Base-by-base conservation (phyloP, 2,797 vertebrate genomes). In the Spinus olivaceus region DNA sequence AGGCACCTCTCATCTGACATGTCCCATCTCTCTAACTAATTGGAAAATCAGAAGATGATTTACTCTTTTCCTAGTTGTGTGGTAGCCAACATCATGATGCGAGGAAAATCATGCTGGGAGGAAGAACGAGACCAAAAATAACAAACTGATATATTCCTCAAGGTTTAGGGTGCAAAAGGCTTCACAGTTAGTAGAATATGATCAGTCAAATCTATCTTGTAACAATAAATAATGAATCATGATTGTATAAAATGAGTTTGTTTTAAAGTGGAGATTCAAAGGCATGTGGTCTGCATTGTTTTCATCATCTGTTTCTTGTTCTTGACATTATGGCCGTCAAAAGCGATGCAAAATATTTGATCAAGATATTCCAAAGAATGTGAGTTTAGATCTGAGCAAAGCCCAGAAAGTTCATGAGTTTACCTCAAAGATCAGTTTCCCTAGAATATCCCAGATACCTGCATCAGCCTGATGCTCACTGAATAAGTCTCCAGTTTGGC, bases 151-250 rank as follows among this genome's bases (percentile, higher is more conserved):
- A 54, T 94, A 86, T 82, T 95, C 33, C 30, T 95, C 49, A 82
- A 94, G 23, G 86, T 83, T 88, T 95, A 94, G 76, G 65, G 88
- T 95, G 90, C 81, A 97, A 94, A 96, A 96, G 88, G 94, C 92
- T 96, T 96, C 95, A 88, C 92, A 94, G 87, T 84, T 92, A 92
- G 95, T 59, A 92, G 72, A 92, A 79, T 59, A 35, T 1, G 8
- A 92, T 90, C 79, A 90, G 50, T 91, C 67, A 84, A 86, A 83
- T 93, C 74, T 94, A 85, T 86, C 91, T 94, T 96, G 79, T 60
- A 91, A 96, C 44, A 97, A 96, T 91, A 97, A 96, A 96, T 81
- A 96, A 53, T 44, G 76, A 81, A 61, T 66, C 2, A 9, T 41
- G 64, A 92, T 79, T 96, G 66, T 90, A 94, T 90, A 91, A 94